Evolutionary conservation across 2,888 invertebrate species (phyloP), one percentile per base, ranked within the genome.

Genomic region (Thelaira solivaga): DNA sequence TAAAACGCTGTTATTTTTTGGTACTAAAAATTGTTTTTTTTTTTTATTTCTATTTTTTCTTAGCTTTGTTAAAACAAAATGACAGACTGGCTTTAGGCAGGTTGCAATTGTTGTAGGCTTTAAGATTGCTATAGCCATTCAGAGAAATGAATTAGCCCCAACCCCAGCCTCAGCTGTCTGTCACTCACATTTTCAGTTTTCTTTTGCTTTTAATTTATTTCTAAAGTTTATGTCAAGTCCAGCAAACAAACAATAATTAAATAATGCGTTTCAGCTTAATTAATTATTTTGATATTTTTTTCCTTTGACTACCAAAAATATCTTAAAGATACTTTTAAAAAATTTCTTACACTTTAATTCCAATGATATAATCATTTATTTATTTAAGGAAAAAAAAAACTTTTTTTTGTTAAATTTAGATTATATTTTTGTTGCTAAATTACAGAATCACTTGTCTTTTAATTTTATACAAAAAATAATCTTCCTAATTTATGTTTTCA

Each of bases 301-400:
- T 6, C 6, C 26, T 39, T 39, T 39, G 22, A 6, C 24, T 5
- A 16, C 5, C 16, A 11, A 5, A 10, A 18, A 20, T 13, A 39
- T 57, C 47, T 57, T 49, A 7, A 59, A 69, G 39, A 49, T 69
- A 41, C 16, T 49, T 49, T 20, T 5, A 6, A n/a, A 43, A 34
- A 7, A 31, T 6, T 47, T 47, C 68, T 69, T 69, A 72, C 72
- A 64, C 45, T 72, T 55, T 16, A 45, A 47, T 72, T 55, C 18
- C 51, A 43, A 55, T 64, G 64, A 64, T 55, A 72, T 72, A 72
- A 72, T 55, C 62, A 22, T 31, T 29, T 61, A 24, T 20, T n/a
- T 22, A 10, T 24, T 34, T 24, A 13, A n/a, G n/a, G n/a, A n/a
- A n/a, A n/a, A n/a, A n/a, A 26, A 16, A 16, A 16, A 4, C 26